phyloP scores from a whole-genome alignment of 2,888 invertebrate species.

The Agrotis segetum region DNA sequence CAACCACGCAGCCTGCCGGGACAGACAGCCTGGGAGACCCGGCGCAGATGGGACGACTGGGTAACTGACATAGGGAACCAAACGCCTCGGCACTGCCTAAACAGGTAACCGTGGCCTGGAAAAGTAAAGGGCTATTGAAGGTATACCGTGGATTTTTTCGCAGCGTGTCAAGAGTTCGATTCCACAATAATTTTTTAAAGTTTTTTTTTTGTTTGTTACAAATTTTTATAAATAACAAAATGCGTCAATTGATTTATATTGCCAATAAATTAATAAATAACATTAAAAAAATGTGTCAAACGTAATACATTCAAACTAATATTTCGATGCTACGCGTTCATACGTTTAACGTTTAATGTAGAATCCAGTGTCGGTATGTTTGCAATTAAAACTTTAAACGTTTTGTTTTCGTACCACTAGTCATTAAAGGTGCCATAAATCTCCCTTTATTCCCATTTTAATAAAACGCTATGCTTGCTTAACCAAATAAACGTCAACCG shows the following conservation, averaged over 20 bases:
- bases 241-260: too few relatives aligned
- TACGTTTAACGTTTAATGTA: constrained; percentile 2
- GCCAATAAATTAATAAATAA: too few relatives aligned
- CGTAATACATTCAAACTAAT: constrained; percentile 13
- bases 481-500: background rate
- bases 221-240: too few relatives aligned
- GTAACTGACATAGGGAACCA: too few relatives aligned
- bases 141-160: too few relatives aligned
- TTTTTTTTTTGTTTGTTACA: too few relatives aligned
- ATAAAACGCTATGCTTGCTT: background rate
- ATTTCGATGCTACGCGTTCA: background rate
- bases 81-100: too few relatives aligned
- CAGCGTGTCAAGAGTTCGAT: too few relatives aligned
- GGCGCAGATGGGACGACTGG: background rate
- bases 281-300: background rate
- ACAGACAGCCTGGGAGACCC: background rate
- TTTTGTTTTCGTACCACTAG: constrained; percentile 11
- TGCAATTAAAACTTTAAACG: constrained; percentile 20
- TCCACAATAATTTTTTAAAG: too few relatives aligned
- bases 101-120: too few relatives aligned
- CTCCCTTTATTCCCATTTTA: background rate
- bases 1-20: constrained; percentile 26
- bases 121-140: too few relatives aligned
- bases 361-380: constrained; percentile 3
- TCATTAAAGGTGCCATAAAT: background rate